Evolutionary conservation across 1,140 invertebrate species (phyloP), one percentile per base, ranked within the genome.

Genomic region (Zaprionus gabonicus): DNA sequence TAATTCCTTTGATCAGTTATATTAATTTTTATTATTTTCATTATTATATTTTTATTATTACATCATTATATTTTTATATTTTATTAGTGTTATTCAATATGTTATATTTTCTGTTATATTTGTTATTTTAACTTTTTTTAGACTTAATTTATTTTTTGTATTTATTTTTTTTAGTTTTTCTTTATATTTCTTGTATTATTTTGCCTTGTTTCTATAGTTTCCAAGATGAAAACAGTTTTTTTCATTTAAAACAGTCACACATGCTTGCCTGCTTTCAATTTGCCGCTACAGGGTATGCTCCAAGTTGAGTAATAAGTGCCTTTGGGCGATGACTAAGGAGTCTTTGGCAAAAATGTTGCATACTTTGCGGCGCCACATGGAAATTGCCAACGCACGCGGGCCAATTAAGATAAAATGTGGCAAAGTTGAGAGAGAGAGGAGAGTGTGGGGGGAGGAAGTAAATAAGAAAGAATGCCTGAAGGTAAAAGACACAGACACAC

Each of bases 391-490:
- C 77, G 67, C 64, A 60, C 58, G 65, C 85, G 41, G 9, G 83
- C 80, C 83, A 80, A 86, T 86, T 82, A 87, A 86, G 76, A 82
- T 82, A 80, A 86, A 86, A 71, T 58, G 72, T 80, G 76, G 67
- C 75, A 67, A 67, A 20, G 20, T 58, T 31, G 27, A 51, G 23
- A 34, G 62, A 38, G 31, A 49, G 17, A 10, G 46, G 2, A 31
- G 49, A 60, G 59, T 4, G 25, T 23, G n/a, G n/a, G 34, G 27
- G 13, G 53, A 34, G 13, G 12, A 6, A 13, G 10, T 15, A 1
- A 34, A 1, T 1, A n/a, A 17, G 9, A 28, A 15, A 28, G 27
- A 27, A 55, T 27, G 53, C 53, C 15, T 27, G 25, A 51, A 64
- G 62, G 34, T 31, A 23, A 51, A 9, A 63, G 6, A 46, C 7